Evolutionary conservation across 1,140 invertebrate genomes (phyloP), one percentile per base, ranked within the genome.

Genomic region (Drosophila tsacasi): DNA sequence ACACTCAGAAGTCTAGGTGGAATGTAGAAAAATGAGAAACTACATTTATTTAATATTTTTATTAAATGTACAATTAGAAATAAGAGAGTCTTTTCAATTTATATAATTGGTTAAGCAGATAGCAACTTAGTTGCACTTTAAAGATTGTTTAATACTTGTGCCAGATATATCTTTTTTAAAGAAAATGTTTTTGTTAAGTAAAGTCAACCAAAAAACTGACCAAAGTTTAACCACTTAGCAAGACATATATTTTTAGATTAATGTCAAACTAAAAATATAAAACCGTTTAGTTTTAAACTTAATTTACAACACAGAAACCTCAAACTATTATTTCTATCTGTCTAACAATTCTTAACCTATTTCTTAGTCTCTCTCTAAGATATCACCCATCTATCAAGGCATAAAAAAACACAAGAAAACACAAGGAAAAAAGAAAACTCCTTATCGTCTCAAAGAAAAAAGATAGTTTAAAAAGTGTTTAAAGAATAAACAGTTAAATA

Each of bases 401-500:
- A 12, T 59, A 42, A 42, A 21, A 17, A 44, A 32, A 4, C 27
- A 27, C n/a, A 27, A 27, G 27, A 12, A 35, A 13, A 25, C 21
- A 44, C 17, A 19, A 6, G 4, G 1, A 17, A 25, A 47, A n/a
- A 40, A 21, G 17, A 27, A 39, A 35, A 7, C 25, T 21, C 3
- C 63, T 55, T 71, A 71, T 71, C 52, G 1, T 55, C 32, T 30
- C 10, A 5, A 13, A 13, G 4, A 13, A 8, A 8, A 27, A 39
- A 54, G 23, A 55, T 21, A 25, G 39, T 55, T 54, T 12, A 37
- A 46, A 54, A 55, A 68, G 37, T 62, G 30, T 21, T 69, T 39
- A 67, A n/a, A 37, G 49, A 32, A 55, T 44, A 68, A 67, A 30
- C 47, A 71, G 21, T 55, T 67, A 25, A 67, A 71, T 67, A 54